Base-by-base conservation (phyloP, 2,113 vertebrate species). In the Tachuris rubrigastra region DNA sequence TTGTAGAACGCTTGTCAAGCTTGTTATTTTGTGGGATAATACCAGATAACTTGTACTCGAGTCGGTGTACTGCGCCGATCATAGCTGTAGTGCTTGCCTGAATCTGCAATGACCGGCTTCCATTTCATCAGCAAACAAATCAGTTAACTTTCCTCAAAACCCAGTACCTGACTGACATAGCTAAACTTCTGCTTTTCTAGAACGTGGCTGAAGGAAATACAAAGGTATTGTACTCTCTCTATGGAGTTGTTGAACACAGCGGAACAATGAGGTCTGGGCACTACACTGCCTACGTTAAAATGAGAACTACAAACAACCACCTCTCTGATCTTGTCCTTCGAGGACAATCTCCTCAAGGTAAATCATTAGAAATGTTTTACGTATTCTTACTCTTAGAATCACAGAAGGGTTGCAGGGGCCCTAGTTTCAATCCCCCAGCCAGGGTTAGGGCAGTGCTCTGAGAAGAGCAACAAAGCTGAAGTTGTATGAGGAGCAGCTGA, bases 251-350 rank as follows among this genome's bases (percentile, higher is more conserved):
- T 59, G 99, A 99, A 87, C 99, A 99, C 86, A 99, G 99, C 14
- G 99, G 99, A 37, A 99, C 99, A 12, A 99, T 99, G 99, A 98
- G 99, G 58, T 99, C 98, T 3, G 99, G 99, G n/a, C 99, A 99
- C 95, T 99, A 99, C 96, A 99, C 99, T 9, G 99, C 99, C 12
- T 99, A 99, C 17, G 98, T 99, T 72, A 99, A 99, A 98, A 97
- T 97, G 35, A 98, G 98, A 76, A 81, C 73, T 46, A 94, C 98
- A 3, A 98, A 95, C 59, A 96, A 76, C 30, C 91, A 58, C 9
- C 96, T 98, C 74, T 97, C 96, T 69, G 85, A 97, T 37, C 90
- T 98, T 85, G 96, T 98, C 72, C 96, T 98, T 55, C 98, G 96
- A 3, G 98, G 98, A 66, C 79, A 95, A 3, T 50, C 96, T 87